These are phyloP conservation scores for Solea senegalensis DNA, from an alignment of 2,113 vertebrate species.

Conservation along the genomic window DNA sequence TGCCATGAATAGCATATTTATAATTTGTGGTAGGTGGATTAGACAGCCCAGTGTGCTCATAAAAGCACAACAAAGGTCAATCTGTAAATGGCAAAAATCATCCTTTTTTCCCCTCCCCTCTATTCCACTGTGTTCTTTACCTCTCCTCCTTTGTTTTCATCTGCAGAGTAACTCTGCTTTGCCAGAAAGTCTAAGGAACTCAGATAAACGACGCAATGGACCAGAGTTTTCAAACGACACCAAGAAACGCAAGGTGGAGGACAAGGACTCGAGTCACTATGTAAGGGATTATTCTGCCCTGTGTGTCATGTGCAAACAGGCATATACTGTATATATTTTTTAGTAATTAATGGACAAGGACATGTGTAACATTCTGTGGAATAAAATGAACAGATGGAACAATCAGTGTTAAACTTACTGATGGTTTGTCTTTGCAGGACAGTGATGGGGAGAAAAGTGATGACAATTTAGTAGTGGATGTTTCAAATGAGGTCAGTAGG, in stretches of 20 bases:
- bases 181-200: slow-evolving; percentile 90
- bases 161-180: slow-evolving; percentile 92
- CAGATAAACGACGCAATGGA: slow-evolving; percentile 91
- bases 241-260: slow-evolving; percentile 95
- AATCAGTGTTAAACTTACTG: slow-evolving; percentile 3
- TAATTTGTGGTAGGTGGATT: slow-evolving; percentile 44
- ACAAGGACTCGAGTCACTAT: slow-evolving; percentile 88
- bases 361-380: not conserved
- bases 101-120: not conserved
- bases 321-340: not conserved
- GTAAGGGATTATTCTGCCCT: slow-evolving; percentile 57
- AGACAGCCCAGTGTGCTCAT: slow-evolving; percentile 22
- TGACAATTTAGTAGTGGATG: slow-evolving; percentile 93
- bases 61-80: slow-evolving; percentile 15
- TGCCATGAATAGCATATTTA: slow-evolving; percentile 47
- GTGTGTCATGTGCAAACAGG: not conserved
- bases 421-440: slow-evolving; percentile 82
- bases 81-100: slow-evolving; percentile 3
- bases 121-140: slow-evolving; percentile 11
- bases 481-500: slow-evolving; percentile 90
- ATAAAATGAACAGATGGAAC: not conserved
- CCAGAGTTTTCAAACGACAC: slow-evolving; percentile 90
- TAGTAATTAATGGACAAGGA: not conserved
- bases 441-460: slow-evolving; percentile 98
- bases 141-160: slow-evolving; percentile 6